These are phyloP conservation scores for Morpho deidamia DNA, from an alignment of 2,888 invertebrate species.

Conservation along the genomic window DNA sequence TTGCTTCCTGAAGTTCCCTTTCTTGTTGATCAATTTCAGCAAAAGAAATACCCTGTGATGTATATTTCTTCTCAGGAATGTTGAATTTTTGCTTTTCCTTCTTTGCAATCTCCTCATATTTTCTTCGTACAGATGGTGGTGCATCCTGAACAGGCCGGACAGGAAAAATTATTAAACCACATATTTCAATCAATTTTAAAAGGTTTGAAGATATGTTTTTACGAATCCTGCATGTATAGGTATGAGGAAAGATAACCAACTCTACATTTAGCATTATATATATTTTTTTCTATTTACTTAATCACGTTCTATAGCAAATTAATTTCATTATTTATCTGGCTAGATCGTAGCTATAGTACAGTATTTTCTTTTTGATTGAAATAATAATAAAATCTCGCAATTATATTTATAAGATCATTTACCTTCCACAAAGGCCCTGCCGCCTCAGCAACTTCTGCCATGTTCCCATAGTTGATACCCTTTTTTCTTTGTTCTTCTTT, in stretches of 20 bases:
- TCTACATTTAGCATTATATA: too few relatives aligned
- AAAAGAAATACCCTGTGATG: conserved; percentile 45
- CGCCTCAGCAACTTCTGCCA: conserved; percentile 49
- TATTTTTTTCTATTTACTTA: too few relatives aligned
- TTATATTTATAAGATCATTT: conserved; percentile 18
- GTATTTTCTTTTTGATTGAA: too few relatives aligned
- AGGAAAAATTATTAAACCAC: too few relatives aligned
- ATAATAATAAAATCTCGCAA: too few relatives aligned
- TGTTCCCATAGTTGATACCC: conserved; percentile 44
- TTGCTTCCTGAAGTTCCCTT: conserved; percentile 35
- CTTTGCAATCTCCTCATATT: conserved; percentile 50
- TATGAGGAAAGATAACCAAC: too few relatives aligned
- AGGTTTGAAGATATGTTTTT: too few relatives aligned
- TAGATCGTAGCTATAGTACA: too few relatives aligned
- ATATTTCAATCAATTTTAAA: too few relatives aligned
- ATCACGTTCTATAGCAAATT: too few relatives aligned
- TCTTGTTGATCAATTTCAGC: conserved; percentile 41
- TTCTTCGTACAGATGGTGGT: conserved; percentile 33
- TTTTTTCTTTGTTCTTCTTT: conserved; percentile 49
- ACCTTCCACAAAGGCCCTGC: conserved; percentile 62
- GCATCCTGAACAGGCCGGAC: conserved; percentile 32
- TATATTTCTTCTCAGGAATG: conserved; percentile 41
- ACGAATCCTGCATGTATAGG: too few relatives aligned
- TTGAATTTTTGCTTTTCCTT: conserved; percentile 38
- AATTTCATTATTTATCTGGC: too few relatives aligned